Evolutionary conservation across 2,888 invertebrate genomes (phyloP), one percentile per base, ranked within the genome.

Genomic region (Osmoderma eremita): DNA sequence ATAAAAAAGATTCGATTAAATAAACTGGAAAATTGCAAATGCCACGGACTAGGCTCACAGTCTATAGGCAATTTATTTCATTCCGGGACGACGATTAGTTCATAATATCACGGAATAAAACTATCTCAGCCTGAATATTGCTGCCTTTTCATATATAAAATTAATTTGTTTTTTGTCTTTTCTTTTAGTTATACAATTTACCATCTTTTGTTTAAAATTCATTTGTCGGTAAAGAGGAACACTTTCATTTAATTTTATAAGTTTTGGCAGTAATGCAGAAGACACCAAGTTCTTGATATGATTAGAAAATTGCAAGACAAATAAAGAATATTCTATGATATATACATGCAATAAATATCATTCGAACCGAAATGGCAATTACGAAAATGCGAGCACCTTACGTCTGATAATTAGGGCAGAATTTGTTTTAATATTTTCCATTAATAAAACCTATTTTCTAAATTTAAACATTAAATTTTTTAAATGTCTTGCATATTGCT

Each of bases 261-360:
- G 48, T 45, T 72, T 75, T 75, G 74, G 75, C 75, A 75, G 75
- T 75, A 72, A 71, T 70, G 69, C 67, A 73, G 75, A 76, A 76
- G 76, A 76, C 76, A 76, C 76, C 74, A 74, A 72, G 73, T 74
- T 75, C 74, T 73, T 76, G 75, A 76, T 76, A 74, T 74, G 74
- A 74, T 72, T 68, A 64, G 41, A 68, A 66, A 63, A 50, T 51
- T 39, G 38, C 63, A 54, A 67, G 53, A 62, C 51, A 61, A 39
- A 51, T 58, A 49, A 39, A 58, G 24, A 38, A 22, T 24, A 17
- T 56, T 8, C 10, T 5, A 6, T 30, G 8, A 30, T 30, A 30
- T 30, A 10, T 30, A 30, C 30, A 30, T 30, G 10, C 8, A 30
- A 2, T 30, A 30, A 30, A 30, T 30, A 30, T n/a, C n/a, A n/a